phyloP scores from a whole-genome alignment of 2,113 vertebrate species.

The Agapornis roseicollis region DNA sequence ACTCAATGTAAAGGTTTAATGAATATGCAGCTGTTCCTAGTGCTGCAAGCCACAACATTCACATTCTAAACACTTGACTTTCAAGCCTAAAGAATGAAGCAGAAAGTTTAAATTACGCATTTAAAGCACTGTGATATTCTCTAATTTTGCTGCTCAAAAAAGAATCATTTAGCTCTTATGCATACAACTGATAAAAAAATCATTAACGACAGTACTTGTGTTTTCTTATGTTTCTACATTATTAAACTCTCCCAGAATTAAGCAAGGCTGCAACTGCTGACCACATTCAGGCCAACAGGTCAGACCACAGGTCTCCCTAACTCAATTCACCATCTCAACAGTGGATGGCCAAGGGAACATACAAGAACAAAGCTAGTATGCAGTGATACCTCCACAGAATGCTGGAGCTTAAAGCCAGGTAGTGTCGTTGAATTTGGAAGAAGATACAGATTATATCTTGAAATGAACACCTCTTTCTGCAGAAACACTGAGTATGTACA shows the following conservation, averaged over 20 bases:
- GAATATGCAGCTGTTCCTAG: not conserved
- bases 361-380: not conserved
- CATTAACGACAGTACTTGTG: not conserved
- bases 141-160: not conserved
- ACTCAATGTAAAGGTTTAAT: not conserved
- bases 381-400: not conserved
- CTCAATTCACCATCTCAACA: not conserved
- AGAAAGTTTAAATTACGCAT: not conserved
- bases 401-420: not conserved
- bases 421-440: not conserved
- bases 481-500: not conserved
- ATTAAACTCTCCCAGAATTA: not conserved
- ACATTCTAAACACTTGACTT: not conserved
- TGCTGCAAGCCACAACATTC: not conserved
- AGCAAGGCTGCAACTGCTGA: not conserved
- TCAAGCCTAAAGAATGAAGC: not conserved
- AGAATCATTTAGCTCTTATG: not conserved
- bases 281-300: not conserved
- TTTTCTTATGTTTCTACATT: not conserved
- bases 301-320: not conserved
- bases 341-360: rapidly evolving
- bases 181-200: not conserved
- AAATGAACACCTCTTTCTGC: not conserved
- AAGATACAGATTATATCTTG: not conserved
- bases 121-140: not conserved